Base-by-base conservation (phyloP, 2,888 invertebrate genomes). In the Papilio protenor region DNA sequence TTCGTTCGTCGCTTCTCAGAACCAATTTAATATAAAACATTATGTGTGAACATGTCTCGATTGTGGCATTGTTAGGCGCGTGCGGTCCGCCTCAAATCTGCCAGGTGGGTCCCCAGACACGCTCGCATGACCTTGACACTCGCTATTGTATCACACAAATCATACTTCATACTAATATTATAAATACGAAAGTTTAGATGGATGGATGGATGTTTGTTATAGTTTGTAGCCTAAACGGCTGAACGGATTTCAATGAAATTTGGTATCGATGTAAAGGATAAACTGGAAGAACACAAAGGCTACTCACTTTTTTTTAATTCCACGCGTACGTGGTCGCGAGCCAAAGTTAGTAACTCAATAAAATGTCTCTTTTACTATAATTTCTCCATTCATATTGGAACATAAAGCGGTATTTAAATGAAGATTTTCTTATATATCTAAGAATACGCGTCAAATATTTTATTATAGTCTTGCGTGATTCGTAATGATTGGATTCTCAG, bases 121-220 rank as follows among this genome's bases (percentile, higher is more conserved):
- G 79, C 70, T 61, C 45, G 12, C 81, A 47, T 86, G 88, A 86
- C 91, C 92, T 90, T 85, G 85, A 82, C 88, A 82, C 85, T 21
- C 14, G 57, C 74, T 52, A 75, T 75, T 75, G 70, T 61, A 33
- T 14, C 10, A 61, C 59, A 59, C 59, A 49, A 49, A 76, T 76
- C 61, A 61, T 49, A 27, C 8, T 47, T 76, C 61, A 61, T 49
- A 27, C 8, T 47, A n/a, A 55, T 49, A 14, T 49, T 11, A 14
- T n/a, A 66, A 27, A 27, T 27, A 2, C 27, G 27, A 27, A 27
- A 27, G n/a, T n/a, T n/a, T n/a, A n/a, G 27, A 27, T 27, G 27
- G 27, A 27, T 27, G 27, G 27, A 27, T 27, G 27, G 27, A 27
- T 27, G 27, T 27, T 27, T 27, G 27, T 27, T 27, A 27, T 1